phyloP scores from a whole-genome alignment of 2,888 invertebrate genomes.

The Amorpha juglandis region DNA sequence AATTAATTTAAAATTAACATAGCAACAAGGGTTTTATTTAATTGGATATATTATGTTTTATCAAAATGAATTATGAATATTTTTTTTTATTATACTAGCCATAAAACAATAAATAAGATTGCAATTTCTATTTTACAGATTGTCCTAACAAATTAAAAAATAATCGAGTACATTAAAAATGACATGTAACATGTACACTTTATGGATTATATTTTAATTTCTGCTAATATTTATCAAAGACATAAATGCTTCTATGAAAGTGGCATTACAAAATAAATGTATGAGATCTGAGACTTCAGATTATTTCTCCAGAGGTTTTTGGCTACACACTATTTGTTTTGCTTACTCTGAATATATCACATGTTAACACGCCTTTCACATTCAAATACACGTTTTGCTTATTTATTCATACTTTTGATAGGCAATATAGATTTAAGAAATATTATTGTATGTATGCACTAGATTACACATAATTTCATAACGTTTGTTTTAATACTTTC shows the following conservation, averaged over 20 bases:
- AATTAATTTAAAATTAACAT: neutral
- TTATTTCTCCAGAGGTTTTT: constrained; percentile 40
- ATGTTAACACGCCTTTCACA: constrained; percentile 3
- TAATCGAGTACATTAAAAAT: neutral
- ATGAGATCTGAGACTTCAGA: constrained; percentile 57
- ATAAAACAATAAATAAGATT: neutral
- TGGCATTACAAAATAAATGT: constrained; percentile 40
- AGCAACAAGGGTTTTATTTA: neutral
- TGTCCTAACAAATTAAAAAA: neutral
- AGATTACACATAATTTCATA: neutral
- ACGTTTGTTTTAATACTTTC: neutral
- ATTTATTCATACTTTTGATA: constrained; percentile 11
- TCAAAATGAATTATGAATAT: too few relatives aligned
- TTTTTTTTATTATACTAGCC: too few relatives aligned
- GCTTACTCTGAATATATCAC: constrained; percentile 49
- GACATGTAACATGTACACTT: neutral
- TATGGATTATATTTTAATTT: too few relatives aligned
- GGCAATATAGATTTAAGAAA: constrained; percentile 14
- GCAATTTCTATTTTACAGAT: neutral
- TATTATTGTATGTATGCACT: constrained; percentile 6
- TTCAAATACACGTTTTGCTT: neutral
- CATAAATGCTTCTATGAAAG: constrained; percentile 78
- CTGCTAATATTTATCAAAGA: constrained; percentile 25
- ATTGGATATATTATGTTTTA: too few relatives aligned
- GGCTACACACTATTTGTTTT: constrained; percentile 56